Conservation (phyloP, 2,797 vertebrate species). For the Prunella strophiata region DNA sequence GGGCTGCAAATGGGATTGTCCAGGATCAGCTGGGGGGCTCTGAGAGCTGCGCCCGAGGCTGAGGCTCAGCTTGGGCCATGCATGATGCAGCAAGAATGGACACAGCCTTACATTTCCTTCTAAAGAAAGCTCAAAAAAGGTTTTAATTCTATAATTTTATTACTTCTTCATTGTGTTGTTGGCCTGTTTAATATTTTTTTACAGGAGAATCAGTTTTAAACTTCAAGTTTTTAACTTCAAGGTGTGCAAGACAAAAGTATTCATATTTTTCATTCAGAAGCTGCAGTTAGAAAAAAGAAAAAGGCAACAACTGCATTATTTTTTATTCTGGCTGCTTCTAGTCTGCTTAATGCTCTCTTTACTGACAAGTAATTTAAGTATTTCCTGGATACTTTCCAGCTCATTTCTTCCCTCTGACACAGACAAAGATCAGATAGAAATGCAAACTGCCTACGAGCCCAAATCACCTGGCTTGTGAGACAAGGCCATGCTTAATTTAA, state of each 20-base stretch:
- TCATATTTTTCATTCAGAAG: not conserved
- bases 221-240: not conserved
- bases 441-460: not conserved
- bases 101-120: not conserved
- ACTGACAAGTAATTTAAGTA: not conserved
- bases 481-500: not conserved
- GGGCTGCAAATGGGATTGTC: not conserved
- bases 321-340: not conserved
- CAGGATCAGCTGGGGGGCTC: not conserved
- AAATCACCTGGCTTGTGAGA: not conserved
- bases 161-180: not conserved
- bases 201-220: not conserved
- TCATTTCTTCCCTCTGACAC: not conserved
- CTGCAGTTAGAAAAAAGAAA: not conserved
- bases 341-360: not conserved
- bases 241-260: not conserved
- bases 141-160: not conserved
- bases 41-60: accelerated
- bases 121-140: not conserved
- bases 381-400: not conserved
- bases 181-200: too few relatives aligned
- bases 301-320: not conserved
- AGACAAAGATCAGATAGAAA: not conserved
- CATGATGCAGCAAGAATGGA: not conserved
- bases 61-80: not conserved